Percentiles rank a stretch among this genome's conserved stretches.
Conservation (phyloP, 2,888 invertebrate genomes). For the Corbicula japonica region DNA sequence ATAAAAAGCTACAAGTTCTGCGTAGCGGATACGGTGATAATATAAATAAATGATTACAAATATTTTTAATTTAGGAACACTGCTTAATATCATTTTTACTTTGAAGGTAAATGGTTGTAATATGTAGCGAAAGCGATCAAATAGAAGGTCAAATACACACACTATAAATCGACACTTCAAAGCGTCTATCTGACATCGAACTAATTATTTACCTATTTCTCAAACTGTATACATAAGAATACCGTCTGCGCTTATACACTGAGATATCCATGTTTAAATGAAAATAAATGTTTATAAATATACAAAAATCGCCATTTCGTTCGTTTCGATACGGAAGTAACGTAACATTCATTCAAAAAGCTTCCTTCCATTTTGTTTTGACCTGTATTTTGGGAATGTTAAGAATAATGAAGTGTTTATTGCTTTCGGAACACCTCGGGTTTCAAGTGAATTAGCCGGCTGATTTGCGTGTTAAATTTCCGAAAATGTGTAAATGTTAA, state of each 20-base stretch:
- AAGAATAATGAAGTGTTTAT: conserved; percentile 64
- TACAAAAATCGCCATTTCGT: not conserved
- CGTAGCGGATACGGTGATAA: conserved; percentile 73
- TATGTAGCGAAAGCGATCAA: conserved; percentile 65
- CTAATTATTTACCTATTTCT: conserved; percentile 78
- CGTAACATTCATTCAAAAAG: not conserved
- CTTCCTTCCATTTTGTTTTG: conserved; percentile 8
- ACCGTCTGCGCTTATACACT: conserved; percentile 50
- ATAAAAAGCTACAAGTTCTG: conserved; percentile 67
- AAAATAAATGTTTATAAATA: conserved; percentile 63
- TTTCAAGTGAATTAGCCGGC: conserved; percentile 59
- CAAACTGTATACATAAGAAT: conserved; percentile 71
- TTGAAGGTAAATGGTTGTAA: conserved; percentile 67
- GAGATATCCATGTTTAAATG: conserved; percentile 53
- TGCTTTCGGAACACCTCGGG: conserved; percentile 56
- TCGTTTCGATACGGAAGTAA: not conserved
- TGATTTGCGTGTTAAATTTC: conserved; percentile 44
- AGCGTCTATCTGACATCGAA: conserved; percentile 67
- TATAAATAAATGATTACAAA: conserved; percentile 75
- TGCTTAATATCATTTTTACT: conserved; percentile 57
- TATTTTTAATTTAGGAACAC: conserved; percentile 65
- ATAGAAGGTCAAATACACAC: conserved; percentile 54
- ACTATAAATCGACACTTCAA: conserved; percentile 75
- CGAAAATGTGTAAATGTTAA: conserved; percentile 41
- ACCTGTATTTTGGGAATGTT: conserved; percentile 14